Base-by-base conservation (phyloP, 1,140 invertebrate genomes). In the Caligus rogercresseyi region DNA sequence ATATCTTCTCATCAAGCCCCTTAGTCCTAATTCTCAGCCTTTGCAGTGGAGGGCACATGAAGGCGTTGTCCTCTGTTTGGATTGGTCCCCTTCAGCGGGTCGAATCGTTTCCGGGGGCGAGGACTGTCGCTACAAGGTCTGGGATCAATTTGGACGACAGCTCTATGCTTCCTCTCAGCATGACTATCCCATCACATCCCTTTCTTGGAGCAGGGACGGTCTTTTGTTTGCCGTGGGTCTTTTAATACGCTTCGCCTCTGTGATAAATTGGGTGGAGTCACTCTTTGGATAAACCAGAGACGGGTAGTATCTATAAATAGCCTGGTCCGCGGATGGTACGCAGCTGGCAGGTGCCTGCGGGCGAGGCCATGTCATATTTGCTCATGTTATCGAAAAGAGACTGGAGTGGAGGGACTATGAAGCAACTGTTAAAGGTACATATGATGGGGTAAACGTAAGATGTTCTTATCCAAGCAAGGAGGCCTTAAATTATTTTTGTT, bases 221-320 rank as follows among this genome's bases (percentile, higher is more conserved):
- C 84, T 89, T 69, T 76, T 90, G 54, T 95, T 97, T 74, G 84
- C 89, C 25, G 83, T 96, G 60, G 92, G 19, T 89, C 87, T 14
- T 98, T 84, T 69, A 96, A 97, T 72, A 85, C 89, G 11, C 75
- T 98, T 0, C 79, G 89, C 65, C 76, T 98, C 0, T 97, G 93
- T 72, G 91, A 96, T 75, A 85, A 84, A 83, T 84, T 68, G 95
- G 95, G 88, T 97, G 93, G 93, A 89, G 90, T 0, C 84, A 95
- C 74, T 89, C 83, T 57, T 75, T 95, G 56, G 85, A 96, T 69
- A 84, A 91, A 73, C 81, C 89, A 54, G 77, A 80, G 65, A 81
- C 84, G 65, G 87, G 94, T 57, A 86, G 90, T 73, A 79, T 96
- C 68, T 86, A 91, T 70, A 81, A 79, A 76, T 98, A 25, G 78